Conservation (phyloP, 1,140 invertebrate genomes). For the Brachionus angularis region DNA sequence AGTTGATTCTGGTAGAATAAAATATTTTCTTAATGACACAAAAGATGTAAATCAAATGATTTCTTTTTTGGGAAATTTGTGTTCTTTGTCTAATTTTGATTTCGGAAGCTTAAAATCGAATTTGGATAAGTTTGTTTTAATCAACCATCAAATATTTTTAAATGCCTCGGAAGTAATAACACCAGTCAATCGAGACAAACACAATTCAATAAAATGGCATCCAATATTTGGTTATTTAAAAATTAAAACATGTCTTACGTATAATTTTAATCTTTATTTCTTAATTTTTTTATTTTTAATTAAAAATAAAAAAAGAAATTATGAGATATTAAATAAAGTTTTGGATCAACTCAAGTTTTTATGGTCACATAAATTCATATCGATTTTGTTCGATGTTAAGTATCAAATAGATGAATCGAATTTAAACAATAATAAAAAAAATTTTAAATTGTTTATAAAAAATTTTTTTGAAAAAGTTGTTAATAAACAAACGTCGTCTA, state of each 20-base stretch:
- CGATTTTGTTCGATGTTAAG: constrained; percentile 21
- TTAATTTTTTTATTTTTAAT: not conserved
- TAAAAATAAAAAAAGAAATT: not conserved
- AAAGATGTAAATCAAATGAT: constrained; percentile 29
- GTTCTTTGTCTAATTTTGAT: not conserved
- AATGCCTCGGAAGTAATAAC: not conserved
- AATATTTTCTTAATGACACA: not conserved
- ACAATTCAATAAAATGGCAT: constrained; percentile 24
- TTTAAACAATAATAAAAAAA: not conserved
- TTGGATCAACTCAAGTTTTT: constrained; percentile 36
- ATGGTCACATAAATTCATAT: constrained; percentile 28
- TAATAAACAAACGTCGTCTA: constrained; percentile 15
- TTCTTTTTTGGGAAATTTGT: constrained; percentile 20
- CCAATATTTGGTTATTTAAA: constrained; percentile 29
- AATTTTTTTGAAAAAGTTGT: constrained; percentile 39
- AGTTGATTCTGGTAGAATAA: not conserved
- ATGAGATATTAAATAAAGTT: constrained; percentile 20
- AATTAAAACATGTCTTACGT: constrained; percentile 6
- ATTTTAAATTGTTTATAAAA: constrained; percentile 30
- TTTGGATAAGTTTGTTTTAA: constrained; percentile 24
- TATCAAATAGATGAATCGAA: constrained; percentile 5
- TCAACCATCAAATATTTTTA: constrained; percentile 31
- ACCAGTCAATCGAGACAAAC: not conserved
- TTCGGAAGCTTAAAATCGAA: constrained; percentile 10
- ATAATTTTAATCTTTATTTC: not conserved